Evolutionary conservation across 2,113 vertebrate species (phyloP).

Genomic region (Eidolon helvum): DNA sequence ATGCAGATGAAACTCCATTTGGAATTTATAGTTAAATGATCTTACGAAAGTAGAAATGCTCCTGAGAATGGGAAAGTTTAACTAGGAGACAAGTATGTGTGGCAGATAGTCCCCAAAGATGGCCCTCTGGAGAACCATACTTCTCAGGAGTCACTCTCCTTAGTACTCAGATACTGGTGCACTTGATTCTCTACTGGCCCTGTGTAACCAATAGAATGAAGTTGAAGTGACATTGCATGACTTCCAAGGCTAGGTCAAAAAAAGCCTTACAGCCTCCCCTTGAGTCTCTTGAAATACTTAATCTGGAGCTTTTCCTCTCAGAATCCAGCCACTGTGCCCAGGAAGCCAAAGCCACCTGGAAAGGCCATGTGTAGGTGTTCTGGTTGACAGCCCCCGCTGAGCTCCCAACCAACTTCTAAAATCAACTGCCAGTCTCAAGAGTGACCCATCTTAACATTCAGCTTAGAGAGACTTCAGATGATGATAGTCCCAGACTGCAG

Average conservation of each 20-base stretch:
- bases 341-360: not conserved
- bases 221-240: not conserved
- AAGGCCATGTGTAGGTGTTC: not conserved
- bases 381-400: not conserved
- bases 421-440: not conserved
- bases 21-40: not conserved
- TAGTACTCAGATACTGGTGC: too few relatives aligned
- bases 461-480: not conserved
- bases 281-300: not conserved
- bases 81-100: not conserved
- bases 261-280: not conserved
- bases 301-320: not conserved
- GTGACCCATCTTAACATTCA: not conserved
- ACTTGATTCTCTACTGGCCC: not conserved
- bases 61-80: not conserved
- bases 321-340: not conserved
- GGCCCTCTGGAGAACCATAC: not conserved
- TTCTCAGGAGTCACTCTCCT: not conserved
- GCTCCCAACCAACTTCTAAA: not conserved
- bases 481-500: not conserved
- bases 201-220: not conserved
- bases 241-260: not conserved
- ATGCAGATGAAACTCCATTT: not conserved
- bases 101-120: not conserved
- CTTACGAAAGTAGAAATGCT: not conserved